Evolutionary conservation across 1,140 invertebrate genomes (phyloP), one percentile per base, ranked within the genome.

Genomic region (Stegodyphus dumicola): DNA sequence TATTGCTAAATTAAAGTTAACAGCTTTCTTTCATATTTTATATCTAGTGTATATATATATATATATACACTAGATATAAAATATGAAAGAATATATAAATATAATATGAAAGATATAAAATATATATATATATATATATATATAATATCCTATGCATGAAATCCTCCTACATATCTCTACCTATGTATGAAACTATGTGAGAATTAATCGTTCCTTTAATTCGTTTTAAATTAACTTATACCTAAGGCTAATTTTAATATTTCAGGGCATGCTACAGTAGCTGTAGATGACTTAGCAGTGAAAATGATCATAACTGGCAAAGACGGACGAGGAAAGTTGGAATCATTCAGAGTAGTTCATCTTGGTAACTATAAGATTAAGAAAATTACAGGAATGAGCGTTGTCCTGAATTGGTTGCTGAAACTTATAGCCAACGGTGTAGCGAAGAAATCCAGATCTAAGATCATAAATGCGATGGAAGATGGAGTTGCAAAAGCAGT

Each of bases 351-450:
- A 71, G 69, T 86, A 11, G 73, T 66, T 11, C 33, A 75, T 60
- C 56, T 86, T 15, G 85, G 85, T 7, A 56, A 86, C 10, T 83
- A 80, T 33, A 86, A 86, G 77, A 52, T 86, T 7, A 86, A 74
- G 56, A 86, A 86, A 65, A 86, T 86, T 49, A 86, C 85, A 18
- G 85, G 85, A 33, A 56, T 86, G 71, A 86, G 85, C 53, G 85
- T 80, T 51, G 85, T 81, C 11, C 71, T 86, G 13, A 86, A 86
- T 18, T 86, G 85, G 85, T 51, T 86, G 18, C 70, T 75, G 33
- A 86, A 86, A 33, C 77, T 86, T 13, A 86, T 86, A 48, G 77
- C 60, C 11, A 86, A 86, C 52, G 65, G 64, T 64, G 79, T 86
- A 2, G 79, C 79, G 13, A 80, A 80, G 51, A 86, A 67, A 5